These are phyloP conservation scores for Andinoacara biseriatus DNA, from an alignment of 2,113 vertebrate genomes.

Conservation along the genomic window DNA sequence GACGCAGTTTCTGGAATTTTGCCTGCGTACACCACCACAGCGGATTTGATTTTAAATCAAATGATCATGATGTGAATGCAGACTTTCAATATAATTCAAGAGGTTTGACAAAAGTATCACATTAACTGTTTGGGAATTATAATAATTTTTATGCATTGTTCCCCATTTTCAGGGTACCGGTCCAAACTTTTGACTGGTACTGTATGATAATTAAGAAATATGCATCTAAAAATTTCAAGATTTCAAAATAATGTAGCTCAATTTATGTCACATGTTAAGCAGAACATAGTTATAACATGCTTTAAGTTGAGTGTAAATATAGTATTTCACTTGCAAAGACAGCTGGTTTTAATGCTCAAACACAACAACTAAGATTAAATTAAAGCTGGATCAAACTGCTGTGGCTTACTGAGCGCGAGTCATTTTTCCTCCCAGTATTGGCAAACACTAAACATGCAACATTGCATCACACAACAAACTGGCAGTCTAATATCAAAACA, in stretches of 20 bases:
- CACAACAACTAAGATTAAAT: background rate
- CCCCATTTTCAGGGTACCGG: background rate
- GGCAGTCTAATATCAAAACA: background rate
- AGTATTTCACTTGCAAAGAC: rapidly evolving
- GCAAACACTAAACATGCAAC: background rate
- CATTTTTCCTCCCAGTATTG: background rate
- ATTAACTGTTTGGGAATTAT: background rate
- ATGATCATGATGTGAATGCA: background rate
- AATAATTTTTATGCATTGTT: background rate
- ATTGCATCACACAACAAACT: background rate
- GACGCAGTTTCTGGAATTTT: background rate
- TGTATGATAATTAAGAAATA: too few species aligned
- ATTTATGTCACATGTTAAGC: background rate
- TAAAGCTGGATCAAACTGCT: background rate
- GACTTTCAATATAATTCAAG: background rate
- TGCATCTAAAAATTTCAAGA: too few species aligned
- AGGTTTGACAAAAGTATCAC: rapidly evolving
- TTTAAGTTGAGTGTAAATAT: background rate
- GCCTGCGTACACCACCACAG: background rate
- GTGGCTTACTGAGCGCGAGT: rapidly evolving
- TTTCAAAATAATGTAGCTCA: background rate
- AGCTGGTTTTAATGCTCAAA: background rate
- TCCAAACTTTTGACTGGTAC: too few species aligned
- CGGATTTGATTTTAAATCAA: background rate
- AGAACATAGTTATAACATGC: background rate